phyloP scores from a whole-genome alignment of 2,797 vertebrate genomes.

The Mareca strepera region DNA sequence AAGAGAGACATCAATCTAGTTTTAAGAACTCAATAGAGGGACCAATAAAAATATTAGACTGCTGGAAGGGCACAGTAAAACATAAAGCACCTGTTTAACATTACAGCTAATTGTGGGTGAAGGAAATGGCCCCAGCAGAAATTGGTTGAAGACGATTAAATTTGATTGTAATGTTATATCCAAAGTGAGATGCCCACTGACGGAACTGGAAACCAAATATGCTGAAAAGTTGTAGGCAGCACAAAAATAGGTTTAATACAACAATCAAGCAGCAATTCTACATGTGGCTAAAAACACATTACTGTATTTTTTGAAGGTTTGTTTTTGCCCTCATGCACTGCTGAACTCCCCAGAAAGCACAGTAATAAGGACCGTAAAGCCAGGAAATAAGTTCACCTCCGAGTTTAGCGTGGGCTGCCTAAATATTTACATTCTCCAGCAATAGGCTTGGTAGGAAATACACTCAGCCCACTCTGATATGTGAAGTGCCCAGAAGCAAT shows the following conservation, averaged over 20 bases:
- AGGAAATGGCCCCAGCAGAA: constrained; percentile 44
- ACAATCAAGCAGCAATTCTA: neutral
- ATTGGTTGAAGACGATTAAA: constrained; percentile 40
- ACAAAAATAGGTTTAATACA: neutral
- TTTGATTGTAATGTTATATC: constrained; percentile 24
- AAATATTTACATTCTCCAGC: neutral
- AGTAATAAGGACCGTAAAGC: neutral
- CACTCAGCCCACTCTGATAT: neutral
- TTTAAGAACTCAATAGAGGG: neutral
- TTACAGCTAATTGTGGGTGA: constrained; percentile 28
- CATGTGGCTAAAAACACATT: neutral
- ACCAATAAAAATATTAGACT: constrained; percentile 43
- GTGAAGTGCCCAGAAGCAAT: neutral
- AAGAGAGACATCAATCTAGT: neutral
- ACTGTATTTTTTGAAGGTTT: neutral
- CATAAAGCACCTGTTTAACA: constrained; percentile 53
- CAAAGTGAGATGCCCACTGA: neutral
- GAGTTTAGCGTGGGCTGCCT: neutral
- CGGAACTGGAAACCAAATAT: constrained; percentile 18
- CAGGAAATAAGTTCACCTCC: neutral
- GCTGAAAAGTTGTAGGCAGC: neutral
- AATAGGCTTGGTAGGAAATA: neutral
- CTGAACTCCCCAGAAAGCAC: neutral
- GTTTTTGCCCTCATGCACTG: neutral
- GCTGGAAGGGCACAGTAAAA: constrained; percentile 11